Base-by-base conservation (phyloP, 1,140 invertebrate species). In the Oncopodura yosiiana region DNA sequence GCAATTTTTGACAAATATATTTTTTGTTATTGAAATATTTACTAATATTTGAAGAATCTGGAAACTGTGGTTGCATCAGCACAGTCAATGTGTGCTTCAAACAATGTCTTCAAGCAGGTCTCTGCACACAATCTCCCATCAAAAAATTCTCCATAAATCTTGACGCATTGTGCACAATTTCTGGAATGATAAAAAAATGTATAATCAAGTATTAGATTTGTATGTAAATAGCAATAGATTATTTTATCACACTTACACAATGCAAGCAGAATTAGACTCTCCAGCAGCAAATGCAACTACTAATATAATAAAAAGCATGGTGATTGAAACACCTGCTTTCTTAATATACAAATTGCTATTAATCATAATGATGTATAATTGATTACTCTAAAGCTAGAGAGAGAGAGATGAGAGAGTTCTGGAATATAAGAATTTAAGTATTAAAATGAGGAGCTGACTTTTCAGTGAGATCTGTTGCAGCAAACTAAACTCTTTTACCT, bases 111-210 rank as follows among this genome's bases (percentile, higher is more conserved):
- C 37, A 87, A 74, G 66, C 87, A 90, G 52, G 80, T 78, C 61
- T 87, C 82, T 0, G 84, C 86, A 66, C 87, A 91, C 0, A 81
- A 75, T 44, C 84, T 78, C 0, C 85, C 86, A 62, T 88, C 81
- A 68, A 91, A 91, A 72, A 85, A 88, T 0, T 78, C 77, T 0
- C 84, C 86, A 59, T 84, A 82, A 79, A 88, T 87, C 67, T 84
- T 86, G 67, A 86, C 86, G 70, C 86, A 89, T 66, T 88, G 86
- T 0, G 83, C 85, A 66, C 87, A 91, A 69, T 90, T 91, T 60
- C 85, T 79, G 36, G 87, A 81, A 67, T 86, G 88, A 23, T 64
- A 16, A 49, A 39, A 38, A 53, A n/a, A 62, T 21, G 11, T 2
- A 39, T 21, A 36, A 23, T n/a, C n/a, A n/a, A n/a, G n/a, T n/a